Evolutionary conservation across 2,113 vertebrate genomes (phyloP), one percentile per base, ranked within the genome.

Genomic region (Hippopotamus amphibius): DNA sequence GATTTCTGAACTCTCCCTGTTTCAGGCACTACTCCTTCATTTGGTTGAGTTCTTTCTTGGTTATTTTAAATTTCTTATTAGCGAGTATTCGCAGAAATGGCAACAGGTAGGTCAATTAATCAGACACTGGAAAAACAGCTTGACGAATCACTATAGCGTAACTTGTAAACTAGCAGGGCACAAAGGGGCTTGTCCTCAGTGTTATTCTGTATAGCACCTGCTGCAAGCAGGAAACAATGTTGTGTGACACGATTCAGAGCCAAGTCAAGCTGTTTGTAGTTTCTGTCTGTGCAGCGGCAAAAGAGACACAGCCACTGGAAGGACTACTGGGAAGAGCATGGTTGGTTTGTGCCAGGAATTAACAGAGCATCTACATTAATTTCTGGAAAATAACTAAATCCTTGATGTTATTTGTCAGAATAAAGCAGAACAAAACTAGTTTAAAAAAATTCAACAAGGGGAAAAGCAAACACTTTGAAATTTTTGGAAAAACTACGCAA

Each of bases 1-100:
- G 41, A 65, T 71, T 46, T 88, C 48, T 79, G 86, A 79, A 26
- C 19, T 79, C 59, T 46, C 33, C 55, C 21, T 91, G 14, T 80
- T 83, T 88, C 26, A 53, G 61, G 21, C 76, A 17, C 37, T n/a
- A 41, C 11, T 26, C 19, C 83, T 87, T 93, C 66, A 53, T 82
- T 84, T 94, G 48, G 16, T 30, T 68, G 41, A 96, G 33, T 96
- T 85, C 28, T 55, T 92, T 86, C 53, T 66, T 88, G 57, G 72
- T 82, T 88, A 22, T 91, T 92, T 93, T 76, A 69, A 68, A 59
- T 50, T 66, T 48, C 46, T 80, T 57, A 53, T 59, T 83, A 81
- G 61, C 81, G 28, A 63, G 41, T 88, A 50, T 93, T 88, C 85
- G 65, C 43, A 79, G 90, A 88, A 93, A 85, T 93, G 85, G 71